Conservation (phyloP, 92 coral and sea anemone species). For the Muricea muricata region DNA sequence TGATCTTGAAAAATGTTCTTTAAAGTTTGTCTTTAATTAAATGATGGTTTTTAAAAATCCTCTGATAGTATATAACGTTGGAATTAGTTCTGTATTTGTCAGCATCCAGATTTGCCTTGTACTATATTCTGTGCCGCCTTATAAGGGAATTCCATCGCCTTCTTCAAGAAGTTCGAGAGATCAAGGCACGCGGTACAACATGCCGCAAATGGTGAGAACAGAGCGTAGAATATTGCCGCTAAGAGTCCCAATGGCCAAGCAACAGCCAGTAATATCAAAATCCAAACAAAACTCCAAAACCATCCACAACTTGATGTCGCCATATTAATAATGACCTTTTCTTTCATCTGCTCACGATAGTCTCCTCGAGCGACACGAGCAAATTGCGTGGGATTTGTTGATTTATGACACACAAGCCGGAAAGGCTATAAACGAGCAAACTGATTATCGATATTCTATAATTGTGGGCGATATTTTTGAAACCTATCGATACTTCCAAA, state of each 20-base stretch:
- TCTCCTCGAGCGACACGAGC: no score
- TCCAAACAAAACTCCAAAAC: conserved; percentile 94
- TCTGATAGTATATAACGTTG: neutral
- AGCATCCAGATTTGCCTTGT: conserved; percentile 84
- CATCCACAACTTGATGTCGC: conserved; percentile 78
- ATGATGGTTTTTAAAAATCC: no score
- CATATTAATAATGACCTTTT: neutral
- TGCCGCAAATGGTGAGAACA: conserved; percentile 93
- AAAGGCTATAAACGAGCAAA: no score
- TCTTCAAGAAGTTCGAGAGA: conserved; percentile 79
- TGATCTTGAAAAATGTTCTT: neutral
- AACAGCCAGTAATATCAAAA: conserved; percentile 70
- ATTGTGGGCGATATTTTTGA: no score
- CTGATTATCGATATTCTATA: no score
- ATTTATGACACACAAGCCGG: no score
- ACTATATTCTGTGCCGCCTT: conserved; percentile 93
- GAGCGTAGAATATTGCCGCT: conserved; percentile 92
- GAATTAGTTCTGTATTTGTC: neutral
- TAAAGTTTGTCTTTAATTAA: neutral
- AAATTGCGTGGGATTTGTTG: no score
- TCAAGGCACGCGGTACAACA: conserved; percentile 90
- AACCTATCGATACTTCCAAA: no score
- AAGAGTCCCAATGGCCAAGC: conserved; percentile 95
- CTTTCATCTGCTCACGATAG: neutral
- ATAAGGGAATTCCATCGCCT: conserved; percentile 84